Evolutionary conservation across 1,140 invertebrate species (phyloP), one percentile per base, ranked within the genome.

Genomic region (Drosophila mauritiana): DNA sequence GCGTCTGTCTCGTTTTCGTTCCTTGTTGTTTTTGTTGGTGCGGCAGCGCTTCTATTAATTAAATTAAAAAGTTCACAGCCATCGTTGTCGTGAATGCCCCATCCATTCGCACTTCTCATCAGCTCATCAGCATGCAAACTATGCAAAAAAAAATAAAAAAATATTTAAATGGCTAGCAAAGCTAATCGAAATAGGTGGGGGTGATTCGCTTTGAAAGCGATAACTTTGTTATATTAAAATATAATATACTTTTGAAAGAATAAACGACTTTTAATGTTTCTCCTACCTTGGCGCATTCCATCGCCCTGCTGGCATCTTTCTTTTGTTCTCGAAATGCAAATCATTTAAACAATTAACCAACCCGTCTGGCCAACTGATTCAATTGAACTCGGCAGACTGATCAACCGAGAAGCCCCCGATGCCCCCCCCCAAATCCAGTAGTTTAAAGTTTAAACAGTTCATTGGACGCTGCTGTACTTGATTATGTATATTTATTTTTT

Each of bases 11-110:
- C 61, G 43, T 39, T 69, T 67, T 75, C 45, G 46, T 67, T 42
- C 42, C 52, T 10, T 59, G 58, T 78, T 59, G 54, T 59, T 52
- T 45, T 73, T 63, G 65, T 61, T 57, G 62, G 56, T 25, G 57
- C 55, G 25, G 52, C 64, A 64, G 55, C 80, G 70, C 17, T 17
- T 83, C 80, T 84, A 84, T 84, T 84, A 84, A 84, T 84, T 84
- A 84, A 84, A 84, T 84, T 84, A 84, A 84, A 84, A 86, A 86
- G 49, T 88, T 85, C 82, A 72, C 56, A 80, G 78, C 73, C 78
- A 74, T 43, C 64, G 43, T 56, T 64, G 34, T 65, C 48, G 45
- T 69, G 54, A 46, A 48, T 45, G 46, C 42, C 42, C 62, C 25
- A 15, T 54, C 48, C 48, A 27, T 45, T 58, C 22, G 5, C 56